Base-by-base conservation (phyloP, 2,113 vertebrate genomes). In the Furnarius figulus region DNA sequence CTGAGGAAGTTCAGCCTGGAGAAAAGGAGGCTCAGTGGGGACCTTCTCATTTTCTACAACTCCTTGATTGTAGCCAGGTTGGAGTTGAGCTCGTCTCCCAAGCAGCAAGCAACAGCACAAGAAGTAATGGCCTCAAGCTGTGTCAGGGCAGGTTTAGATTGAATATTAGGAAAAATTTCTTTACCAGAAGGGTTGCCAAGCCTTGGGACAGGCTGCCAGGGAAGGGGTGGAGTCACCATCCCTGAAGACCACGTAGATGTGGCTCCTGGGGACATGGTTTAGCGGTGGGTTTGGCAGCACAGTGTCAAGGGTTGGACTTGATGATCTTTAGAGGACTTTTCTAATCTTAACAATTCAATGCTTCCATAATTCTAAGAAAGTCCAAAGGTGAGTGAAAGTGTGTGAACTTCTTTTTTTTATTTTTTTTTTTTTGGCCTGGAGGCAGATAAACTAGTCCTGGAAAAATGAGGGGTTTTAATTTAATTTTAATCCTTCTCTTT, bases 31-130 rank as follows among this genome's bases (percentile, higher is more conserved):
- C 4, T 74, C 13, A 23, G 28, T 16, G 5, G 33, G 4, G 10
- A 18, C 9, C 17, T 31, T 31, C 3, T 31, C 12, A 1, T 9
- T 12, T 40, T 62, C 71, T 23, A 3, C 4, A 76, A 7, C 8
- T 22, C 46, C 40, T 30, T 35, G 40, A n/a, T 8, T 62, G 21
- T 6, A 70, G 40, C 10, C n/a, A 19, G 28, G 8, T 25, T 31
- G 44, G 18, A 9, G 22, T 6, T 0, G 0, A 52, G 24, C n/a
- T 55, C 62, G 47, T 25, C 11, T 10, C 8, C 40, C 21, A 5
- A 35, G 9, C 5, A 70, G 14, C 21, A 27, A 62, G 24, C 0
- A 2, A 47, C 5, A 16, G 17, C 6, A 31, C 20, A 22, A 62
- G 47, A 39, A 40, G 21, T 27, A 89, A 68, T 13, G 21, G 4